Evolutionary conservation across 2,797 vertebrate genomes (phyloP), one percentile per base, ranked within the genome.

Genomic region (Gambelia wislizenii): DNA sequence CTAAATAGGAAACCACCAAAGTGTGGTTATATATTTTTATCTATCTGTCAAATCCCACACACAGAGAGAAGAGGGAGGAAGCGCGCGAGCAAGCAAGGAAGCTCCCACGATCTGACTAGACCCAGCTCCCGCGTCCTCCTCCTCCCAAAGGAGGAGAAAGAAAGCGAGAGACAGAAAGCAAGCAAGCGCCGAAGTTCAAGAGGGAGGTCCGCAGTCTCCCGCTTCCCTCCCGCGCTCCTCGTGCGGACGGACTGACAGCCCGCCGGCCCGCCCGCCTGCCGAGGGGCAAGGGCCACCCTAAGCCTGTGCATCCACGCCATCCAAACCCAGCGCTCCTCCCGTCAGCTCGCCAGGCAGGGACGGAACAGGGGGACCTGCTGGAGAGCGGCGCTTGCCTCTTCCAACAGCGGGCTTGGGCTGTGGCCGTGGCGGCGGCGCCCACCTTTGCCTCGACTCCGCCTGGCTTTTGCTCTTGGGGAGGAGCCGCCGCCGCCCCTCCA

Each of bases 101-200:
- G 49, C 9, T 67, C 44, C 59, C 36, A 13, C 14, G 6, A 13
- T 52, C 80, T 44, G 36, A 49, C 47, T 20, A 25, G 42, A 22
- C 42, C n/a, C 1, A 52, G 25, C 30, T 80, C 54, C 69, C 2
- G 91, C 78, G 86, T 85, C 89, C 91, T 39, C 89, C 88, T 86
- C n/a, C n/a, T n/a, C n/a, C n/a, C n/a, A n/a, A n/a, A n/a, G n/a
- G n/a, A n/a, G n/a, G n/a, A n/a, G n/a, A n/a, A n/a, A n/a, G n/a
- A n/a, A n/a, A n/a, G n/a, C 81, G 27, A 79, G 42, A 3, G 33
- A 64, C 67, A 76, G 74, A 90, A 13, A 13, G 42, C 2, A 39
- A 75, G 74, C 67, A 54, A 86, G 47, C 22, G 74, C 14, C 1
- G 54, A 89, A 85, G 76, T 95, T 95, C 91, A 95, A 94, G 64